Base-by-base conservation (phyloP, 2,888 invertebrate species). In the Glyphotaelius pellucidus region DNA sequence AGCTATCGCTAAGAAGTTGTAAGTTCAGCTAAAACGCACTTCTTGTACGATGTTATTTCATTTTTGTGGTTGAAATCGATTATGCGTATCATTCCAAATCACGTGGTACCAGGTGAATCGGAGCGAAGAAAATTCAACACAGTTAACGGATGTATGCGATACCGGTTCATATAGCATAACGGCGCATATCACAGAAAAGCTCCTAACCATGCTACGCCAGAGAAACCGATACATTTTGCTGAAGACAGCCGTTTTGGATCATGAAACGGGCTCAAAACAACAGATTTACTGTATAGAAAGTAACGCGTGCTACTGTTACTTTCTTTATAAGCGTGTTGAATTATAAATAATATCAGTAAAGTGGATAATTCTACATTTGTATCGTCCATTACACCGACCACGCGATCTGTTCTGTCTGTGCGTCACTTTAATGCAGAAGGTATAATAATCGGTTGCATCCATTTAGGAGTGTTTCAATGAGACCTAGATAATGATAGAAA, bases 61-160 rank as follows among this genome's bases (percentile, higher is more conserved):
- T 67, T 0, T 67, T n/a, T 67, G 67, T 67, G 25, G 67, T 25
- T 67, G 67, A 67, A 67, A 67, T 67, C 67, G 67, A 67, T 67
- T 67, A 67, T 67, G 67, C 67, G 67, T 67, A 25, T 67, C 67
- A 67, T 25, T 67, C 67, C 67, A n/a, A 67, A n/a, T 67, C 67
- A 67, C 67, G 67, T 67, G 67, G 67, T 67, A 67, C 67, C n/a
- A 67, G 67, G n/a, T 67, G 67, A 67, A 67, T 67, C 67, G 67
- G 67, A 67, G 67, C 67, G 67, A 67, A 67, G 67, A 67, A n/a
- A 67, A 67, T 67, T 67, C 67, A 67, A 67, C 67, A 67, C 67
- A 67, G 67, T 67, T 67, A 67, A 67, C 67, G 67, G 67, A 67
- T 67, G n/a, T n/a, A 67, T 67, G 67, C 67, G 67, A 25, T 19